Evolutionary conservation across 2,888 invertebrate species (phyloP).

Genomic region (Taenaris catops): DNA sequence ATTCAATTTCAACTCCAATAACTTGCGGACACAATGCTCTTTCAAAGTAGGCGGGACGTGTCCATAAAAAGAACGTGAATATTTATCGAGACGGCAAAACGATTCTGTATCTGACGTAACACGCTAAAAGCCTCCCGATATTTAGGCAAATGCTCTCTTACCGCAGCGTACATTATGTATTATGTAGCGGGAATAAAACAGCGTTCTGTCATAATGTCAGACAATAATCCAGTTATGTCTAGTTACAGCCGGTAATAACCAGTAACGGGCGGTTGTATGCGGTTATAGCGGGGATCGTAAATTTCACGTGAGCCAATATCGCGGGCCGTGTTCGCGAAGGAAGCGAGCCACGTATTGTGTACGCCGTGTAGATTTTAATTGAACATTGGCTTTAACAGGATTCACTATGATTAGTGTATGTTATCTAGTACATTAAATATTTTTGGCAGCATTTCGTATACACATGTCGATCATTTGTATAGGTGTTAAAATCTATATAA

Average conservation of each 20-base stretch:
- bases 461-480: too few species aligned
- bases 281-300: conserved; percentile 42
- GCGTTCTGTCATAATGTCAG: conserved; percentile 26
- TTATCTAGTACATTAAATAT: conserved; percentile 7
- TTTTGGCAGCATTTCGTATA: too few species aligned
- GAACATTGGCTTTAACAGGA: conserved; percentile 36
- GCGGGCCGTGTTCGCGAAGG: conserved; percentile 34
- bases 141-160: conserved; percentile 24
- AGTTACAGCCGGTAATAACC: conserved; percentile 43
- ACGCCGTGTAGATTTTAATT: conserved; percentile 51
- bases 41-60: conserved; percentile 10
- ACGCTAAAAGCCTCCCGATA: conserved; percentile 23
- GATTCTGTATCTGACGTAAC: conserved; percentile 20
- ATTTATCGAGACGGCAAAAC: conserved; percentile 21
- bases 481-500: too few species aligned
- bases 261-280: conserved; percentile 26
- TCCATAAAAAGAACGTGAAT: conserved; percentile 17
- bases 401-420: conserved; percentile 19
- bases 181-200: conserved; percentile 21
- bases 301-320: conserved; percentile 63
- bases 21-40: too few species aligned
- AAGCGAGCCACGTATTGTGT: conserved; percentile 31
- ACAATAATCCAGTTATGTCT: conserved; percentile 49
- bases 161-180: conserved; percentile 19
- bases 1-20: too few species aligned